Base-by-base conservation (phyloP, 1,140 invertebrate genomes). In the Neotoxoptera formosana region DNA sequence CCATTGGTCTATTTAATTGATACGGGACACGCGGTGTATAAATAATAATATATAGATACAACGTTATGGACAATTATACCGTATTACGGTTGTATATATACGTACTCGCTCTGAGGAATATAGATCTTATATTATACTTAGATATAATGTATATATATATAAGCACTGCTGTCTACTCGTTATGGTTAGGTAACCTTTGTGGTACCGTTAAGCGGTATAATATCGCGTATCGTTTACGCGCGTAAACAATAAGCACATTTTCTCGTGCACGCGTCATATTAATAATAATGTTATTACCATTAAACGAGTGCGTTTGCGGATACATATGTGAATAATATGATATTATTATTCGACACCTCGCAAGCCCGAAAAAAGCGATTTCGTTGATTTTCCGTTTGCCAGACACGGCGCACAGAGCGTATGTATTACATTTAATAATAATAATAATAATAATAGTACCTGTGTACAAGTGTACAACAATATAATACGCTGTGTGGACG, bases 121-220 rank as follows among this genome's bases (percentile, higher is more conserved):
- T 41, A 60, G 51, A 53, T 53, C n/a, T 89, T 25, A 36, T n/a
- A 47, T 47, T 86, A 84, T 83, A 36, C 20, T 25, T 86, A 86
- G 25, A 60, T 11, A 30, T 60, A 60, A 30, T 9, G 7, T 30
- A 60, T 60, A 25, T 60, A 56, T 67, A 30, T 87, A 23, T 23
- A 8, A 3, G n/a, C n/a, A 14, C 11, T 76, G 30, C 60, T 76
- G 56, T 90, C 51, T 47, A 45, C 91, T 92, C 81, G 67, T 93
- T 93, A 93, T 93, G 91, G 91, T 86, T 93, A 93, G 53, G 81
- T 86, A 84, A 53, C 81, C 7, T 41, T 93, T 93, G 17, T 76
- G n/a, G 60, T 93, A 93, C 91, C 91, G 91, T 93, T 93, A 93
- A 90, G 53, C 36, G 9, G 47, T 20, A 36, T 41, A n/a, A 47